Evolutionary conservation across 2,888 invertebrate genomes (phyloP), one percentile per base, ranked within the genome.

Genomic region (Adelognathus sp.): DNA sequence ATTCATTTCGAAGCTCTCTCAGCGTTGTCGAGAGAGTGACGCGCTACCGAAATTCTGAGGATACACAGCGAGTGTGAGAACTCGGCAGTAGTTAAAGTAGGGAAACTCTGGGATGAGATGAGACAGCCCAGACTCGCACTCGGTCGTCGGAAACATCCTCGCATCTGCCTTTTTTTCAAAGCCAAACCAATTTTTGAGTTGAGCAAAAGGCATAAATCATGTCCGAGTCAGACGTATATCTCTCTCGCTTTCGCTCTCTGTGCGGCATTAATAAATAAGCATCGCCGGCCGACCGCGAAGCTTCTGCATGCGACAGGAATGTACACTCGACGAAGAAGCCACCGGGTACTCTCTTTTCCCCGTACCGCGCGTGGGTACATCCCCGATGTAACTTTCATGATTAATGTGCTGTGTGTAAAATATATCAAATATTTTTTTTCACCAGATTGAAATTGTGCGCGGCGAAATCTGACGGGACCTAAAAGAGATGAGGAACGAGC

Each of bases 131-230:
- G n/a, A n/a, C n/a, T n/a, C n/a, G n/a, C n/a, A n/a, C n/a, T n/a
- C n/a, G n/a, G n/a, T n/a, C n/a, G 9, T 6, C 61, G 31, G 44
- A 11, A 41, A 18, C 39, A 14, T 36, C 14, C 58, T 36, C 33
- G 18, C 31, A 54, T 27, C 31, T 50, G 4, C 29, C 36, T 33
- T 50, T 14, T 27, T 50, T 64, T 21, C 7, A 14, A 58, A 60
- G 29, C 14, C 3, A 11, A 58, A 44, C 7, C 18, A 63, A 60
- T 52, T 44, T 27, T 14, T 36, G 14, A 21, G 16, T 33, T 33
- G 44, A 39, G 36, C 21, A 31, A 56, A 69, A 63, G 33, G 21
- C 58, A 58, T 69, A 54, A 74, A 69, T 69, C 69, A 64, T 60
- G 16, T 16, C 18, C 33, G 29, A 29, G 60, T 21, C 46, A 33